Evolutionary conservation across 2,888 invertebrate species (phyloP).

Genomic region (Drosophila seclusa): DNA sequence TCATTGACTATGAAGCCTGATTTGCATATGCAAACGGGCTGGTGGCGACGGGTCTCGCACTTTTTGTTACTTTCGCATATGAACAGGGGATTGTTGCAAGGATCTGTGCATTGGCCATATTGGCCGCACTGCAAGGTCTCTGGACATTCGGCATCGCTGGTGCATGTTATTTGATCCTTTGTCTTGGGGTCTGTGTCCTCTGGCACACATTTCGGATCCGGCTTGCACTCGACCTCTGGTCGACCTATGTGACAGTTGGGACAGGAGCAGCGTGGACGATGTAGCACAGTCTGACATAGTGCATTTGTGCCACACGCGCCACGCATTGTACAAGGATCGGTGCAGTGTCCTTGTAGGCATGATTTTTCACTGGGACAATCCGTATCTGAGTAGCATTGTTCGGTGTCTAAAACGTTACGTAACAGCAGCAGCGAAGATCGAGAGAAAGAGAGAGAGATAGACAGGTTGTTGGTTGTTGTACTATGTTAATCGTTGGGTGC

Average conservation of each 20-base stretch:
- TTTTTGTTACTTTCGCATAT: constrained; percentile 93
- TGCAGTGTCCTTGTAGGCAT: constrained; percentile 95
- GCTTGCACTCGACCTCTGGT: constrained; percentile 91
- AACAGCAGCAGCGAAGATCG: constrained; percentile 67
- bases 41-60: constrained; percentile 94
- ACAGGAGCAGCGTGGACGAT: constrained; percentile 94
- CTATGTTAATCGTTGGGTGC: constrained; percentile 78
- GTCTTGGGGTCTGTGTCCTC: constrained; percentile 85
- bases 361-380: constrained; percentile 96
- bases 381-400: constrained; percentile 95
- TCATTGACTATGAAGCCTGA: constrained; percentile 95
- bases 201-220: constrained; percentile 90
- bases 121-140: constrained; percentile 90
- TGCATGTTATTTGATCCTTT: constrained; percentile 88
- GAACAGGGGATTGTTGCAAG: constrained; percentile 89
- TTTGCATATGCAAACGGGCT: constrained; percentile 94
- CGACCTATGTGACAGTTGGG: constrained; percentile 94
- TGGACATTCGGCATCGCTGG: constrained; percentile 90
- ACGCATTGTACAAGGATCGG: constrained; percentile 95
- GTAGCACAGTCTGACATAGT: constrained; percentile 93
- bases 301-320: constrained; percentile 96
- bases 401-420: constrained; percentile 86
- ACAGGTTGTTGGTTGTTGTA: constrained; percentile 75
- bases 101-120: constrained; percentile 91
- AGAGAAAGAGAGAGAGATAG: constrained; percentile 79